phyloP scores from a whole-genome alignment of 2,888 invertebrate species.

The Biston betularia region DNA sequence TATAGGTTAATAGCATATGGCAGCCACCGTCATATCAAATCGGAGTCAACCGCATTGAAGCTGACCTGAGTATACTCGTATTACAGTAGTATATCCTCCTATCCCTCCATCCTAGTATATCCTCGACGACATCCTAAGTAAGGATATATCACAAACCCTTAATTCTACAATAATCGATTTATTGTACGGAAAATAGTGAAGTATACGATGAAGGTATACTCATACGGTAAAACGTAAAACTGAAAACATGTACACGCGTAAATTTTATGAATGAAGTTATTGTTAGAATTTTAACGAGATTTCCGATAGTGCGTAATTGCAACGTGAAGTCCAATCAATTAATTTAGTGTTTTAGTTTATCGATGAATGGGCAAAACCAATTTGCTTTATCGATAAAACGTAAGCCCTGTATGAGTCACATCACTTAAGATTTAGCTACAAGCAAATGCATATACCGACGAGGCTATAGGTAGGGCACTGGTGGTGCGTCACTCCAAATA shows the following conservation, averaged over 20 bases:
- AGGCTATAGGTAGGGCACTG: neutral
- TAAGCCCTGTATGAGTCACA: conserved; percentile 12
- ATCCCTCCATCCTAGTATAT: no score
- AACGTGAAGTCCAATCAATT: conserved; percentile 18
- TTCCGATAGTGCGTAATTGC: conserved; percentile 24
- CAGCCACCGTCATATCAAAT: no score
- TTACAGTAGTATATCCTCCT: no score
- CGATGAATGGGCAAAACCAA: conserved; percentile 21
- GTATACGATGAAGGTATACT: no score
- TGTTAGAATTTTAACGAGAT: conserved; percentile 15
- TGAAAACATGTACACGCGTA: neutral
- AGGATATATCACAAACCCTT: no score
- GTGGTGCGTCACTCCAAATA: conserved; percentile 1
- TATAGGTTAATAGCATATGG: no score
- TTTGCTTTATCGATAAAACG: conserved; percentile 14
- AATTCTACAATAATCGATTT: no score
- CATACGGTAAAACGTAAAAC: no score
- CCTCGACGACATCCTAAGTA: no score
- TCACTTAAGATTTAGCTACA: neutral
- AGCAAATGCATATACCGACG: neutral
- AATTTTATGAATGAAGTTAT: conserved; percentile 22
- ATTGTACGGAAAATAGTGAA: no score
- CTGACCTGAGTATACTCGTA: no score
- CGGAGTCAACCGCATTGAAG: no score
- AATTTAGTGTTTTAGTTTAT: conserved; percentile 25